phyloP scores from a whole-genome alignment of 2,888 invertebrate genomes.

The Quadriops clusia region DNA sequence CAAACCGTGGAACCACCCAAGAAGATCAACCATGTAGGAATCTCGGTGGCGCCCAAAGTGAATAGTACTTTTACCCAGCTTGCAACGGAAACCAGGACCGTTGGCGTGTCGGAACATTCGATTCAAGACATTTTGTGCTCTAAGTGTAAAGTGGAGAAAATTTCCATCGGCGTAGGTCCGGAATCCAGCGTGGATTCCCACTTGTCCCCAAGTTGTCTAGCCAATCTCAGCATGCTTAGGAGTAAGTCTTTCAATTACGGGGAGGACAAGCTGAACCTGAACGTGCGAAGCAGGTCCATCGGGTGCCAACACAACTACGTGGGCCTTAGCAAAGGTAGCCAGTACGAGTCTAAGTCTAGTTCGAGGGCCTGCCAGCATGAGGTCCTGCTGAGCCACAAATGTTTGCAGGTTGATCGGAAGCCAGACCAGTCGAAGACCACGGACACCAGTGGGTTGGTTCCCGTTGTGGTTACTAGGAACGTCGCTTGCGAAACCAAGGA shows the following conservation, averaged over 20 bases:
- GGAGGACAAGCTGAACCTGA: conserved; percentile 39
- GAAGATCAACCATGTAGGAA: conserved; percentile 26
- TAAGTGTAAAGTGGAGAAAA: conserved; percentile 39
- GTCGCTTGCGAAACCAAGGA: conserved; percentile 23
- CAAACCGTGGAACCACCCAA: conserved; percentile 21
- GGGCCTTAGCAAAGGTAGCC: conserved; percentile 20
- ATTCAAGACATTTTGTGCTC: conserved; percentile 40
- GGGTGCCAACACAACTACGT: conserved; percentile 32
- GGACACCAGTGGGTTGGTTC: conserved; percentile 28
- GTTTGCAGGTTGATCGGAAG: conserved; percentile 25
- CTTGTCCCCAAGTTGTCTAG: conserved; percentile 37
- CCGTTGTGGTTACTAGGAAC: conserved; percentile 8
- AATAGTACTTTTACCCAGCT: conserved; percentile 12
- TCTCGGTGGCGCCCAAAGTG: conserved; percentile 31
- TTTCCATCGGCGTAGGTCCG: conserved; percentile 49
- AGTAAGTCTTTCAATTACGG: conserved; percentile 51
- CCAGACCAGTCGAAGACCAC: conserved; percentile 22
- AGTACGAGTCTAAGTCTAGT: conserved; percentile 21
- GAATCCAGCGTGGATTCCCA: conserved; percentile 27
- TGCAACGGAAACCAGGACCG: conserved; percentile 22
- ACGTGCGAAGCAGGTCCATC: conserved; percentile 39
- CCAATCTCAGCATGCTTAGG: conserved; percentile 38
- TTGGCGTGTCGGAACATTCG: conserved; percentile 42
- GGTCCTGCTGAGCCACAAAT: conserved; percentile 24
- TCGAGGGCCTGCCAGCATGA: conserved; percentile 29